phyloP scores from a whole-genome alignment of 2,888 invertebrate genomes.

The Agrochola circellaris region DNA sequence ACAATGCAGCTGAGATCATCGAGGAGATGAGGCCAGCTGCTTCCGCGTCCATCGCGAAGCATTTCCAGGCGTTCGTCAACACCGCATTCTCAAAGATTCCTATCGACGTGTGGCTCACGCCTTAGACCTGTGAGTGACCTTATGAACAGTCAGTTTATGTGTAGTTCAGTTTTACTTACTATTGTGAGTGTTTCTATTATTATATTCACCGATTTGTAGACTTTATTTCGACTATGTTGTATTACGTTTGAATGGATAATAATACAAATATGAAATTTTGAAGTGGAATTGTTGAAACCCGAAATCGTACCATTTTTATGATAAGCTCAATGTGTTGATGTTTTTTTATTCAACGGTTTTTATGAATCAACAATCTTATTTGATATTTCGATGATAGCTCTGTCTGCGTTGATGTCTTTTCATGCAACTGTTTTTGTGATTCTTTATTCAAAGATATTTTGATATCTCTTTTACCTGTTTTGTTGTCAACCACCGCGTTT shows the following conservation, averaged over 20 bases:
- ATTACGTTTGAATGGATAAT: not conserved
- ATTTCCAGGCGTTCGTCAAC: constrained; percentile 94
- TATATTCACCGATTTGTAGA: constrained; percentile 24
- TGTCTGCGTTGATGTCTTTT: constrained; percentile 11
- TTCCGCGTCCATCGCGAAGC: constrained; percentile 92
- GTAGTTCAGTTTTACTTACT: constrained; percentile 25
- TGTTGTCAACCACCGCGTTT: not conserved
- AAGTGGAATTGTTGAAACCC: not conserved
- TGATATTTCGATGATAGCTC: not conserved
- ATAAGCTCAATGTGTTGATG: not conserved
- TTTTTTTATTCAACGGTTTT: not conserved
- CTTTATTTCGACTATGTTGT: constrained; percentile 14
- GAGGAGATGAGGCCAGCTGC: constrained; percentile 96
- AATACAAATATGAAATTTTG: constrained; percentile 33
- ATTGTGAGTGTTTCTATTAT: constrained; percentile 37
- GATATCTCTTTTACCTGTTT: too few relatives aligned
- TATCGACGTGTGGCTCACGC: constrained; percentile 92
- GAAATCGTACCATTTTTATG: not conserved
- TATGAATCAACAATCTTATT: not conserved
- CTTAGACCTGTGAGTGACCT: constrained; percentile 71
- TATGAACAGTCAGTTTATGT: constrained; percentile 10
- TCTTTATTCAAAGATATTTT: not conserved
- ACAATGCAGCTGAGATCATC: constrained; percentile 95
- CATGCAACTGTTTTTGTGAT: not conserved
- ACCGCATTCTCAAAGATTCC: constrained; percentile 93